These are phyloP conservation scores for Glaucopsyche alexis DNA, from an alignment of 2,888 invertebrate genomes.

Conservation along the genomic window DNA sequence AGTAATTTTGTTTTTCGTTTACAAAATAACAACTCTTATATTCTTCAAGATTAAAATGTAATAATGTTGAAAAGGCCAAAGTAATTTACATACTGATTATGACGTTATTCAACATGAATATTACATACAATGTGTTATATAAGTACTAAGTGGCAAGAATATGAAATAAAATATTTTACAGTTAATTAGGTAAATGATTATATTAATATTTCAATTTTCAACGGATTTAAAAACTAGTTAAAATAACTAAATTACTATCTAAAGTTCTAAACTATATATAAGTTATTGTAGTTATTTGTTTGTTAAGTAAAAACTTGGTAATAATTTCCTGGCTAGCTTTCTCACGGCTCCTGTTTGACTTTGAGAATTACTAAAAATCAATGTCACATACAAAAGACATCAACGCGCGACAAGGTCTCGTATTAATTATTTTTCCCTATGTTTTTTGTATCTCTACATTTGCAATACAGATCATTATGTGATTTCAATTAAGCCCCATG, in stretches of 20 bases:
- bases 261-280: too few relatives aligned
- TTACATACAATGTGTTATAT: neutral
- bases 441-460: neutral
- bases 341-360: too few relatives aligned
- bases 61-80: neutral
- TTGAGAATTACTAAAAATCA: neutral
- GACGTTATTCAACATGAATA: neutral
- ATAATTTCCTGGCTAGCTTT: too few relatives aligned
- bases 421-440: neutral
- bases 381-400: slow-evolving; percentile 51
- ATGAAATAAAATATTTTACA: neutral
- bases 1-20: too few relatives aligned
- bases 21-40: neutral
- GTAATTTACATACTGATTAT: slow-evolving; percentile 6
- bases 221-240: too few relatives aligned
- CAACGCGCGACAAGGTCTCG: slow-evolving; percentile 43
- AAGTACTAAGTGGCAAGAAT: neutral
- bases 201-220: too few relatives aligned
- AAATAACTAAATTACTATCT: too few relatives aligned
- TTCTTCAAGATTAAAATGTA: neutral
- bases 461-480: neutral
- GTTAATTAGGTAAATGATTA: too few relatives aligned
- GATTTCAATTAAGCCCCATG: slow-evolving; percentile 11
- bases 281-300: too few relatives aligned
- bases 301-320: too few relatives aligned